These are phyloP conservation scores for Priocnemis perturbator DNA, from an alignment of 2,888 invertebrate species.

Conservation along the genomic window DNA sequence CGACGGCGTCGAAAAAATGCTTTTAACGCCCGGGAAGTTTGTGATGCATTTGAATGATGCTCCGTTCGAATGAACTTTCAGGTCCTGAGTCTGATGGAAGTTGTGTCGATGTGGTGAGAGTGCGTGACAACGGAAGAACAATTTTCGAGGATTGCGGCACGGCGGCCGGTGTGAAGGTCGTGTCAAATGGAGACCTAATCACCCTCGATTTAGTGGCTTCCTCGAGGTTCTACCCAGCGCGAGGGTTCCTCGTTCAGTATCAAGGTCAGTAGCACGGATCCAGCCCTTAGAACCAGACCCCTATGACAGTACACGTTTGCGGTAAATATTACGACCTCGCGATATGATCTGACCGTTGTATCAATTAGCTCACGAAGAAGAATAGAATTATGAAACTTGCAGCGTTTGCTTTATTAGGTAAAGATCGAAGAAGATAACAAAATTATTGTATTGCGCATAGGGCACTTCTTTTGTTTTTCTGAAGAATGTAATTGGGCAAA, in stretches of 20 bases:
- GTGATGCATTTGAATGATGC: neutral
- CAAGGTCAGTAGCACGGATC: slow-evolving; percentile 60
- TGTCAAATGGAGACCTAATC: slow-evolving; percentile 67
- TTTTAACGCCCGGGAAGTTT: neutral
- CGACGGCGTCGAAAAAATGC: too few relatives aligned
- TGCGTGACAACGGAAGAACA: slow-evolving; percentile 67
- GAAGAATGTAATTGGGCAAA: too few relatives aligned
- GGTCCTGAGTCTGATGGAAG: slow-evolving; percentile 68
- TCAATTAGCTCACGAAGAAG: too few relatives aligned
- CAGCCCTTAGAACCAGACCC: too few relatives aligned
- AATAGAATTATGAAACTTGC: neutral
- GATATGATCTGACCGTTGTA: too few relatives aligned
- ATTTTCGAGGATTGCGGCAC: slow-evolving; percentile 70
- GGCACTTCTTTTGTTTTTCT: too few relatives aligned
- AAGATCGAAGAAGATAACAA: too few relatives aligned
- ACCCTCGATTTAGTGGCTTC: slow-evolving; percentile 70
- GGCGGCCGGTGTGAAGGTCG: slow-evolving; percentile 64
- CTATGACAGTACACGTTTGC: too few relatives aligned
- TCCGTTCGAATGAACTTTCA: slow-evolving; percentile 25
- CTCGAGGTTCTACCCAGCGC: slow-evolving; percentile 62
- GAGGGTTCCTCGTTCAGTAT: slow-evolving; percentile 71
- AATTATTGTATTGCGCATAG: too few relatives aligned
- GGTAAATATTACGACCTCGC: too few relatives aligned
- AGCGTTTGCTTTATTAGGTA: too few relatives aligned
- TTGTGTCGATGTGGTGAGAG: slow-evolving; percentile 69